Conservation (phyloP, 2,113 vertebrate species). For the Montifringilla adamsi region DNA sequence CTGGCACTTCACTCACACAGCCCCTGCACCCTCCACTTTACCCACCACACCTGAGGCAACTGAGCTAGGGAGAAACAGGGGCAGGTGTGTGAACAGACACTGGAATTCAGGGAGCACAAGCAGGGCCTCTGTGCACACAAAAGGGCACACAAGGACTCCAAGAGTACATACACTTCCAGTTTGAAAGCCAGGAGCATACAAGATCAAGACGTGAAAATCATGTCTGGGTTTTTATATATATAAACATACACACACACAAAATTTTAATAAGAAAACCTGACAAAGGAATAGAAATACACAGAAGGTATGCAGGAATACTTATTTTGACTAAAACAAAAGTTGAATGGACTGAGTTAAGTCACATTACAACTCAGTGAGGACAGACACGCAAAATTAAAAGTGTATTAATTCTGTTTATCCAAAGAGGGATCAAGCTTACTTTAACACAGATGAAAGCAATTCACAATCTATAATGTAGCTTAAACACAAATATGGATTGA, state of each 20-base stretch:
- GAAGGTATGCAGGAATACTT: not conserved
- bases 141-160: not conserved
- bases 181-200: not conserved
- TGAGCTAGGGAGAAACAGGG: not conserved
- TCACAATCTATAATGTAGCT: not conserved
- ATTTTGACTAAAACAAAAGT: not conserved
- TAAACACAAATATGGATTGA: not conserved
- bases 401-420: not conserved
- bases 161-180: not conserved
- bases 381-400: not conserved
- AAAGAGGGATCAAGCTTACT: not conserved
- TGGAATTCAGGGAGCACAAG: not conserved
- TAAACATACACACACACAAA: fast-evolving
- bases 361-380: not conserved
- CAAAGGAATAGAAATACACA: not conserved
- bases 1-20: not conserved
- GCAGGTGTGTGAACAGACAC: not conserved
- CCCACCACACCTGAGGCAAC: not conserved
- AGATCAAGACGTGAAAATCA: not conserved
- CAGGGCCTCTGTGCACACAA: not conserved
- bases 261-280: not conserved
- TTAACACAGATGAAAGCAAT: not conserved
- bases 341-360: not conserved
- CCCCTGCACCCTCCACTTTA: not conserved
- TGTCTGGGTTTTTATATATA: not conserved